Percentiles rank a stretch among this genome's conserved stretches.
phyloP scores from a whole-genome alignment of 2,113 vertebrate genomes.

The Perca schrenkii region DNA sequence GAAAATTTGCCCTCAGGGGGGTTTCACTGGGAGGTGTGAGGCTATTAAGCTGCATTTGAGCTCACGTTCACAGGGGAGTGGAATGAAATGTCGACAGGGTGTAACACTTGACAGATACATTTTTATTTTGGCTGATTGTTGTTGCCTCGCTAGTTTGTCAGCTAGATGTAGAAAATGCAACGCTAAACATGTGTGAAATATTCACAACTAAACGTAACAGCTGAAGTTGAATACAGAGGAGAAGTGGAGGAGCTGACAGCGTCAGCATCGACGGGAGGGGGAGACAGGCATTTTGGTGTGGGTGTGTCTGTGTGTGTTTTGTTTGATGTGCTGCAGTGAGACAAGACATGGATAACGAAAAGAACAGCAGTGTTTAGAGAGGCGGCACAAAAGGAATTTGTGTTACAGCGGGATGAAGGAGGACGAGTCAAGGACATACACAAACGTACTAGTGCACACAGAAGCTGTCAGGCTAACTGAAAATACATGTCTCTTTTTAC shows the following conservation, averaged over 20 bases:
- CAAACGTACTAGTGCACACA: background rate
- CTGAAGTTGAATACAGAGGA: constrained; percentile 35
- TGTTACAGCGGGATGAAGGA: constrained; percentile 27
- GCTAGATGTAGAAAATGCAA: constrained; percentile 41
- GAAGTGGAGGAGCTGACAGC: constrained; percentile 27
- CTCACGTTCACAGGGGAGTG: constrained; percentile 38
- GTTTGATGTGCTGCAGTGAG: constrained; percentile 62
- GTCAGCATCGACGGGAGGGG: background rate
- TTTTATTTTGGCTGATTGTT: constrained; percentile 48
- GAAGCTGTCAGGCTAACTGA: background rate
- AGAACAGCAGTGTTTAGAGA: constrained; percentile 43
- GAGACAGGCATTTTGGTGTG: constrained; percentile 28
- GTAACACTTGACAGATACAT: constrained; percentile 46
- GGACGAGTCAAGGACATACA: constrained; percentile 49
- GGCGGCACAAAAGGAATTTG: constrained; percentile 41
- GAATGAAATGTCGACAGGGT: constrained; percentile 44
- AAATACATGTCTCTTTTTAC: background rate
- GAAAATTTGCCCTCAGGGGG: constrained; percentile 33
- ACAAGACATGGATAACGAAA: constrained; percentile 60
- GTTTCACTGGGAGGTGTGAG: constrained; percentile 14
- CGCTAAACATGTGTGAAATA: constrained; percentile 60
- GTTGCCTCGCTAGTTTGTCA: constrained; percentile 24
- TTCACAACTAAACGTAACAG: constrained; percentile 54
- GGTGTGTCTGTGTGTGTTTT: constrained; percentile 39
- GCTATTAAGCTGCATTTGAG: constrained; percentile 48